A percentile compares a stretch with the other conserved stretches of the same genome.
phyloP scores from a whole-genome alignment of 2,797 vertebrate species.

The Chloroceryle inda region DNA sequence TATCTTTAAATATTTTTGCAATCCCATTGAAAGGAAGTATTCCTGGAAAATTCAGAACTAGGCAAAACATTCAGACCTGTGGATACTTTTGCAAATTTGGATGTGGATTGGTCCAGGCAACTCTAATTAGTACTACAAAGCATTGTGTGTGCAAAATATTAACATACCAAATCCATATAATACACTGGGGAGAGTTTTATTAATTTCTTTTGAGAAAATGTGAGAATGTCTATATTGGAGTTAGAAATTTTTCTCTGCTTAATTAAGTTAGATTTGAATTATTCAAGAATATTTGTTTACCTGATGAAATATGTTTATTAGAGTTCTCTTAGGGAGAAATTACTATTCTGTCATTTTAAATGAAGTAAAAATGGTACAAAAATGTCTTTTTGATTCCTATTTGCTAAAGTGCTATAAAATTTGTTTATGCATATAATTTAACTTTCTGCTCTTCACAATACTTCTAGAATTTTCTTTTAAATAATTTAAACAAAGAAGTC shows the following conservation, averaged over 20 bases:
- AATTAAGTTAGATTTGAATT: background rate
- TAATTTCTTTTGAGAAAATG: background rate
- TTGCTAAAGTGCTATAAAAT: background rate
- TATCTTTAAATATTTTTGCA: background rate
- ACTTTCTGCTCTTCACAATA: background rate
- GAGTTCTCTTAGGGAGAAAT: background rate
- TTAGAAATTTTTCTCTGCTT: background rate
- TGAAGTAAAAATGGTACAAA: background rate
- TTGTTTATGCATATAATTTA: background rate
- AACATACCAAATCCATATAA: background rate
- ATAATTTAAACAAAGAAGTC: constrained; percentile 86
- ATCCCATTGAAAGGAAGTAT: background rate
- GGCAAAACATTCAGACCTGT: background rate
- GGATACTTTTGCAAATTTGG: background rate
- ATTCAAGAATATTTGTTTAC: background rate
- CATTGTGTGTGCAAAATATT: background rate
- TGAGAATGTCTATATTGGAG: background rate
- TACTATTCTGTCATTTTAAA: background rate
- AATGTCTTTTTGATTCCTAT: background rate
- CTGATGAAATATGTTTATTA: background rate
- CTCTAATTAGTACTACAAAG: background rate
- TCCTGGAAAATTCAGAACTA: background rate
- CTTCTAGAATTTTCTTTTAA: constrained; percentile 91
- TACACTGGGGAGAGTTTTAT: background rate
- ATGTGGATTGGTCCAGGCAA: background rate